phyloP scores from a whole-genome alignment of 2,888 invertebrate genomes.

The Druceiella hillmani region DNA sequence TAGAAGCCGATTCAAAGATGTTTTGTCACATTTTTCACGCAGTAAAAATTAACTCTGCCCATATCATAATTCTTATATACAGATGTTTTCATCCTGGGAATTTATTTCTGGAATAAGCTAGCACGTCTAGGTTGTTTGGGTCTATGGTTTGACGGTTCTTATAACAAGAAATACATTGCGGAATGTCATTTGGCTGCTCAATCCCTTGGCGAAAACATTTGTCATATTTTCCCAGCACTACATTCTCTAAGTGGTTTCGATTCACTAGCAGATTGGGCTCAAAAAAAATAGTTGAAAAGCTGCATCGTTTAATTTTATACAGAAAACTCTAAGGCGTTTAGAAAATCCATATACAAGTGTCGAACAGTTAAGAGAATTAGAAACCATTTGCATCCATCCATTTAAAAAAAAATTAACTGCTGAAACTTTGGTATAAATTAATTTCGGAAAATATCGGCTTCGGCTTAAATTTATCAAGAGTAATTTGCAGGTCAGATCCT shows the following conservation, averaged over 20 bases:
- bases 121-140: constrained; percentile 9
- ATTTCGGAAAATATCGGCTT: no score
- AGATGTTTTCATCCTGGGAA: constrained; percentile 21
- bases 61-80: constrained; percentile 24
- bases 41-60: constrained; percentile 19
- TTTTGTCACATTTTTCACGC: constrained; percentile 25
- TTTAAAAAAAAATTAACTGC: constrained; percentile 21
- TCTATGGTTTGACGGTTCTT: constrained; percentile 13
- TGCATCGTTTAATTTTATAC: constrained; percentile 20
- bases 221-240: constrained; percentile 26
- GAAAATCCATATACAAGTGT: constrained; percentile 19
- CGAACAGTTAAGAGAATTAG: constrained; percentile 22
- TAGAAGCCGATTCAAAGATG: constrained; percentile 14
- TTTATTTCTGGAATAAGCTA: constrained; percentile 25
- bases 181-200: constrained; percentile 25
- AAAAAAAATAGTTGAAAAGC: constrained; percentile 19
- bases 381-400: constrained; percentile 21
- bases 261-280: constrained; percentile 20
- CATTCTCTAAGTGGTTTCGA: constrained; percentile 21
- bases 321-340: constrained; percentile 17
- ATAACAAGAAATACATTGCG: constrained; percentile 18
- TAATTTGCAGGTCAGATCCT: constrained; percentile 25
- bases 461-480: constrained; percentile 15
- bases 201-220: constrained; percentile 23
- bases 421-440: constrained; percentile 24